A percentile compares a stretch with the other conserved stretches of the same genome.
phyloP scores from a whole-genome alignment of 2,797 vertebrate species.

The Tokudaia tokunoshimensis region DNA sequence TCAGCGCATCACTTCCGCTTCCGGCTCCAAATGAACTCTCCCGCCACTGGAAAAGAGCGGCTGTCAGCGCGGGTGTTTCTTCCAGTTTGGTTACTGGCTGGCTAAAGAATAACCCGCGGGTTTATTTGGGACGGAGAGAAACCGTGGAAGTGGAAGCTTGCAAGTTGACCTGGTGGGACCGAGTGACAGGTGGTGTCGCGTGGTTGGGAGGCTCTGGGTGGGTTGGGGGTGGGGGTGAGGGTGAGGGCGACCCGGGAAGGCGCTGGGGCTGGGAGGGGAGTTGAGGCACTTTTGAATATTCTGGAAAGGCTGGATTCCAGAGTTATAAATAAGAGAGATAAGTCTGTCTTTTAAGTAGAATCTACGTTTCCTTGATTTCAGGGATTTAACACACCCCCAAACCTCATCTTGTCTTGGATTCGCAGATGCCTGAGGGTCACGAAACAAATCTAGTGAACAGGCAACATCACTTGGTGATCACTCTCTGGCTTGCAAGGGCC shows the following conservation, averaged over 20 bases:
- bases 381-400: background rate
- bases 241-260: background rate
- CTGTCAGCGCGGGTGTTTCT: no score
- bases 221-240: background rate
- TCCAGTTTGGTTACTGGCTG: background rate
- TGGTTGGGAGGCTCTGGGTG: background rate
- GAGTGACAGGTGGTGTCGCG: background rate
- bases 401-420: background rate
- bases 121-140: background rate
- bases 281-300: background rate
- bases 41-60: conserved; percentile 29
- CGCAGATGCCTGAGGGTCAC: background rate
- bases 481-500: background rate
- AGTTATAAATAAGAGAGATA: background rate
- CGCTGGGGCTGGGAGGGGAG: background rate
- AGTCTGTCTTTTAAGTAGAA: background rate
- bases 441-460: background rate
- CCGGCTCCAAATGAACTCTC: conserved; percentile 68
- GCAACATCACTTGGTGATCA: background rate
- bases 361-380: background rate
- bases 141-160: background rate
- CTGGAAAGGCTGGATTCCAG: background rate
- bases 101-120: background rate
- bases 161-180: background rate
- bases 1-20: conserved; percentile 36